Evolutionary conservation across 35 echinoderm and acorn worm genomes (phyloP), one percentile per base, ranked within the genome.

Genomic region (Apostichopus japonicus): DNA sequence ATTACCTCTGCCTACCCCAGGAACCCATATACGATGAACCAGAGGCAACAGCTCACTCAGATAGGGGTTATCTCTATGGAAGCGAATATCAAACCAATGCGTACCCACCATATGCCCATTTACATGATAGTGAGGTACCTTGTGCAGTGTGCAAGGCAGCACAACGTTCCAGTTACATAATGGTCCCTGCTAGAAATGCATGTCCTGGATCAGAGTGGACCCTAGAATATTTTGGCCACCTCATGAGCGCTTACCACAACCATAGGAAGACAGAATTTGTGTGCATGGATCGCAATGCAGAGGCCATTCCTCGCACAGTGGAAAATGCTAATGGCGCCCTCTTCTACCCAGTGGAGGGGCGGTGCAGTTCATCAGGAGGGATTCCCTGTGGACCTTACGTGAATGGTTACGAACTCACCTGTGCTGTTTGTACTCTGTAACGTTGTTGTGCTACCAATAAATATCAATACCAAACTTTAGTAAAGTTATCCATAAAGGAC

Each of bases 401-500:
- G 2, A 33, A 92, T 91, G 90, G 93, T 6, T 84, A 94, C 62
- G 93, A 94, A 81, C 88, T 94, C 4, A 94, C 93, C 4, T 94
- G 93, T 94, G 93, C 87, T 16, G 88, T 94, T 56, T 94, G 93
- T 86, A 94, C 93, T 16, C 79, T 94, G 1, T 94, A 79, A 91
- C 0, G 57, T 59, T 59, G 57, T 59, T 9, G 57, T 59, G 57
- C 57, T 59, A 59, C 57, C 6, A 59, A 13, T 59, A 9, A 4
- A 59, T 59, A 59, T 4, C 57, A 59, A 13, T 59, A 9, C 11
- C 11, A 59, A 59, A 59, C 57, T 59, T 13, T 59, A 13, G 11
- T 3, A 13, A 59, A 7, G 57, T 59, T 59, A 13, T 59, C 57
- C 6, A 3, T 9, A 9, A 59, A 13, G 57, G 1, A 9, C 6